phyloP scores from a whole-genome alignment of 2,797 vertebrate species.

The Lithobates sylvaticus region DNA sequence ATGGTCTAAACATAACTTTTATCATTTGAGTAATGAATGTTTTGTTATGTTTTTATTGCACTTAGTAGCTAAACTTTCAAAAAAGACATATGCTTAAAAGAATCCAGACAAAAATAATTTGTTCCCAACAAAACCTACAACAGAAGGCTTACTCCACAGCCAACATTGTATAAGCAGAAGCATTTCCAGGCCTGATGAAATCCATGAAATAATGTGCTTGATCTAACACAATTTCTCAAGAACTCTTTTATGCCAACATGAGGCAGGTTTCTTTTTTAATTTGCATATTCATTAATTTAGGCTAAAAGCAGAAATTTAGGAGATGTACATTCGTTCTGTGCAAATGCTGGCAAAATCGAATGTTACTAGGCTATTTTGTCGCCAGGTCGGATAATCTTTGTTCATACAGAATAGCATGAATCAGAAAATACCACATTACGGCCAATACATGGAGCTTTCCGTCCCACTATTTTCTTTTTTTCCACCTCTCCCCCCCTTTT shows the following conservation, averaged over 20 bases:
- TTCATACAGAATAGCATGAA: too few relatives aligned
- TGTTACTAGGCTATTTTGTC: too few relatives aligned
- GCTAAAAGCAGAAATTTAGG: too few relatives aligned
- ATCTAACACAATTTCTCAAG: slow-evolving; percentile 10
- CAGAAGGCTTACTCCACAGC: slow-evolving; percentile 46
- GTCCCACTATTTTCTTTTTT: too few relatives aligned
- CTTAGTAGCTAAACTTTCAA: slow-evolving; percentile 25
- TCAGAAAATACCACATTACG: too few relatives aligned
- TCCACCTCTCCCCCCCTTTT: too few relatives aligned
- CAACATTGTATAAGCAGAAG: slow-evolving; percentile 34
- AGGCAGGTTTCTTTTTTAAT: background rate
- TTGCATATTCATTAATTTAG: background rate
- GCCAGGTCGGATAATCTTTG: too few relatives aligned
- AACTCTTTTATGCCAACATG: slow-evolving; percentile 27
- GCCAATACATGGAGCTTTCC: too few relatives aligned
- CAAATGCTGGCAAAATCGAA: too few relatives aligned
- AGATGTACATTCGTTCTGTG: too few relatives aligned
- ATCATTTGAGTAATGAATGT: background rate
- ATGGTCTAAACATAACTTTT: background rate
- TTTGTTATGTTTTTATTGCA: slow-evolving; percentile 19
- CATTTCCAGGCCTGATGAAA: slow-evolving; percentile 46
- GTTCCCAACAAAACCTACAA: slow-evolving; percentile 37
- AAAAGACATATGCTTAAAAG: slow-evolving; percentile 43
- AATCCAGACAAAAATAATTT: slow-evolving; percentile 48
- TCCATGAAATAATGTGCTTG: slow-evolving; percentile 7